phyloP scores from a whole-genome alignment of 2,113 vertebrate species.

The Cyanistes caeruleus region DNA sequence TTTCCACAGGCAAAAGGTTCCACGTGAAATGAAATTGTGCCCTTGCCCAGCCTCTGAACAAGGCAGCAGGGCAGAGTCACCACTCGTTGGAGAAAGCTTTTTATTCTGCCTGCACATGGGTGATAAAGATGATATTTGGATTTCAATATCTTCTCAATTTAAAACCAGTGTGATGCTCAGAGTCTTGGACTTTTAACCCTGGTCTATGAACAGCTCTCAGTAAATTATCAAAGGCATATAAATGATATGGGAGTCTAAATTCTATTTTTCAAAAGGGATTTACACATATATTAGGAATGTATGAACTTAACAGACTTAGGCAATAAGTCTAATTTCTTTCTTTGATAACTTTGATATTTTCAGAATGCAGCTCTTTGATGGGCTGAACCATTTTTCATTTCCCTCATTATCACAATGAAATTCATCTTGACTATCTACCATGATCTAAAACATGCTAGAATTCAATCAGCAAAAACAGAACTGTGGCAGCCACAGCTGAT shows the following conservation, averaged over 20 bases:
- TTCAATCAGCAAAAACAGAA: neutral
- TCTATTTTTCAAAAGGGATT: constrained; percentile 25
- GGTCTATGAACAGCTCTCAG: neutral
- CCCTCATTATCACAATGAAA: neutral
- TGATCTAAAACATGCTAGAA: neutral
- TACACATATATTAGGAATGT: neutral
- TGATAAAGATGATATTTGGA: neutral
- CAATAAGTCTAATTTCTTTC: constrained; percentile 25
- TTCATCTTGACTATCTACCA: neutral
- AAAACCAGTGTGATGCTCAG: neutral
- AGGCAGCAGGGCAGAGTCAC: neutral
- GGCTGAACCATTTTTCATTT: neutral
- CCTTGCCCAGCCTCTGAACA: neutral
- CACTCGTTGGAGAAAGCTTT: neutral
- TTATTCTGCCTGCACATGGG: neutral
- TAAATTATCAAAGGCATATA: neutral
- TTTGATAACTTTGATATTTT: neutral
- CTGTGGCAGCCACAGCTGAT: neutral
- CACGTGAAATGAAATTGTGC: neutral
- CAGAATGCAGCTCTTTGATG: neutral
- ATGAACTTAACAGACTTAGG: neutral
- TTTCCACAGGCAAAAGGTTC: neutral
- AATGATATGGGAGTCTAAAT: neutral
- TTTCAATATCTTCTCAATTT: neutral
- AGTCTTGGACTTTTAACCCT: neutral